Conservation (phyloP, 2,113 vertebrate genomes). For the human region DNA sequence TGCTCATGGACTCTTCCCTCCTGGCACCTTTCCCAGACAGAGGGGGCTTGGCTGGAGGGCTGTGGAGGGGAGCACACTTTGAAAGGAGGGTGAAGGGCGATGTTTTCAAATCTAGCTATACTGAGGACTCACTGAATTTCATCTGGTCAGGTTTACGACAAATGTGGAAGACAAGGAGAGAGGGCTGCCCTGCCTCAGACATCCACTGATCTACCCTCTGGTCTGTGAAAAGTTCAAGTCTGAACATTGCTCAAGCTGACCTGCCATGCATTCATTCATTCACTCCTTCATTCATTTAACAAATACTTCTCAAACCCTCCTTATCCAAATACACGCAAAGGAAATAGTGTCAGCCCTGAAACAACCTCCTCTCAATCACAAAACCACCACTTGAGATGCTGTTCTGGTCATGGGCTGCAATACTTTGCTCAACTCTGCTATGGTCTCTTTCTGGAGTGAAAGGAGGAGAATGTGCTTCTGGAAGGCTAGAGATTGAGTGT, state of each 20-base stretch:
- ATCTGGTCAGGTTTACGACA: background rate
- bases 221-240: background rate
- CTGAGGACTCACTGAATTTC: background rate
- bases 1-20: slow-evolving; percentile 29
- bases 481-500: background rate
- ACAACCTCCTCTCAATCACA: background rate
- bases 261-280: background rate
- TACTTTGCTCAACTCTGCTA: background rate
- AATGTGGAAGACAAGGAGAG: background rate
- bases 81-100: background rate
- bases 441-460: background rate
- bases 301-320: slow-evolving; percentile 22
- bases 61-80: background rate
- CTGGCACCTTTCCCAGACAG: slow-evolving; percentile 59
- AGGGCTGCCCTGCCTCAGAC: background rate
- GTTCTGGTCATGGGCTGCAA: background rate
- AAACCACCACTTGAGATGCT: background rate
- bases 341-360: background rate
- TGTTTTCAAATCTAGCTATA: slow-evolving; percentile 11
- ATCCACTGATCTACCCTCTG: background rate
- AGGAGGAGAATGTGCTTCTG: background rate
- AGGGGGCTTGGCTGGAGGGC: slow-evolving; percentile 27
- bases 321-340: background rate
- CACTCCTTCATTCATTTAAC: background rate
- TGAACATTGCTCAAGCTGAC: background rate